Base-by-base conservation (phyloP, 2,888 invertebrate species). In the Drosophila niveifrons region DNA sequence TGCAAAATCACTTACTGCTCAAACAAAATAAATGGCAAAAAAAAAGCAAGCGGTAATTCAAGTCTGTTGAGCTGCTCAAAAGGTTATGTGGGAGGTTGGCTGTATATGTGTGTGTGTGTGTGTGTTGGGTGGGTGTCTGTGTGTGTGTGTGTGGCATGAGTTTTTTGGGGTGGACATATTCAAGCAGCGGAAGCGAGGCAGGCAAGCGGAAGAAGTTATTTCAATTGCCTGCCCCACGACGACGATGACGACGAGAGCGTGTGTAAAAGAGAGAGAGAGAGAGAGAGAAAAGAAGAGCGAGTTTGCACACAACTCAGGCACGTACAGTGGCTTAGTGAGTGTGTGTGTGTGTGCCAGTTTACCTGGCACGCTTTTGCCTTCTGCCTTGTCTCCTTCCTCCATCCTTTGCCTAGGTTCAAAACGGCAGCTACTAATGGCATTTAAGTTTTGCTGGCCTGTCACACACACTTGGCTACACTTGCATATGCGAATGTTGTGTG, bases 121-220 rank as follows among this genome's bases (percentile, higher is more conserved):
- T 15, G 44, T 13, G 18, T 28, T 23, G 23, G 23, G 23, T 43
- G 28, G 43, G 44, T 15, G 17, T 18, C 13, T 41, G 50, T 46
- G 39, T 11, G 31, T 15, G 44, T n/a, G 23, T 23, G 15, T 44
- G 53, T 13, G 72, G 67, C 17, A 77, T 74, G 81, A 81, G 46
- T 62, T 75, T 62, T 75, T 77, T 69, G 23, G 79, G 87, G 68
- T 65, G 83, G 87, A 84, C 87, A 84, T 72, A 84, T 84, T 84
- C 87, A 87, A 84, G 87, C 82, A 84, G 83, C 83, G 83, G 83
- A 84, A 84, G 82, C 78, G 61, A 75, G 65, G 87, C 87, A 84
- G 84, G 83, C 87, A 87, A 87, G 83, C 83, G 83, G 83, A 84
- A 84, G 83, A 84, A 84, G 83, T 84, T 84, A 84, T 84, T 84